phyloP scores from a whole-genome alignment of 2,113 vertebrate species.

The Gymnobelideus leadbeateri region DNA sequence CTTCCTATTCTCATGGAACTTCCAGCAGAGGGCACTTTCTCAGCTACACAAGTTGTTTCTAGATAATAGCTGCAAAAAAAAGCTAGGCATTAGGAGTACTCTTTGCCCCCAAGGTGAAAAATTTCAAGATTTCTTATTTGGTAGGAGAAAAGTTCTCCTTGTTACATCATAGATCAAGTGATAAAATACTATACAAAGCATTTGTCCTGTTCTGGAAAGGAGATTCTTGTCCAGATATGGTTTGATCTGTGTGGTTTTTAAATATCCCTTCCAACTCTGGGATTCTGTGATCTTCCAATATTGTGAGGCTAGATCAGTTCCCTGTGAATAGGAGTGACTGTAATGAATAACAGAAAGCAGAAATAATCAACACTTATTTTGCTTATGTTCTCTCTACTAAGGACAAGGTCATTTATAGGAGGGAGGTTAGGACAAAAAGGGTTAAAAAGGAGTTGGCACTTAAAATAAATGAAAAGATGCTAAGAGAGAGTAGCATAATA shows the following conservation, averaged over 20 bases:
- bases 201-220: not conserved
- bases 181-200: not conserved
- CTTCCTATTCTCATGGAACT: not conserved
- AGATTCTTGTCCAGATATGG: not conserved
- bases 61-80: not conserved
- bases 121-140: not conserved
- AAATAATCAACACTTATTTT: not conserved
- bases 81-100: not conserved
- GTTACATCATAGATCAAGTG: not conserved
- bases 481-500: not conserved
- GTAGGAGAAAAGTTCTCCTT: not conserved
- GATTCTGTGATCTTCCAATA: not conserved
- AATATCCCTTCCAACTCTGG: not conserved
- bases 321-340: not conserved
- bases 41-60: not conserved
- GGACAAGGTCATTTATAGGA: not conserved
- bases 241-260: not conserved
- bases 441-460: not conserved
- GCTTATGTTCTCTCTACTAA: not conserved
- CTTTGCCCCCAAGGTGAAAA: not conserved
- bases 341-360: not conserved
- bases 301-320: not conserved
- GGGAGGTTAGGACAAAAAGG: not conserved
- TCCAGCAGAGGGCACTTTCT: not conserved
- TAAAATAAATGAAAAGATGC: not conserved